Conservation (phyloP, 2,113 vertebrate genomes). For the Campylorhamphus procurvoides region DNA sequence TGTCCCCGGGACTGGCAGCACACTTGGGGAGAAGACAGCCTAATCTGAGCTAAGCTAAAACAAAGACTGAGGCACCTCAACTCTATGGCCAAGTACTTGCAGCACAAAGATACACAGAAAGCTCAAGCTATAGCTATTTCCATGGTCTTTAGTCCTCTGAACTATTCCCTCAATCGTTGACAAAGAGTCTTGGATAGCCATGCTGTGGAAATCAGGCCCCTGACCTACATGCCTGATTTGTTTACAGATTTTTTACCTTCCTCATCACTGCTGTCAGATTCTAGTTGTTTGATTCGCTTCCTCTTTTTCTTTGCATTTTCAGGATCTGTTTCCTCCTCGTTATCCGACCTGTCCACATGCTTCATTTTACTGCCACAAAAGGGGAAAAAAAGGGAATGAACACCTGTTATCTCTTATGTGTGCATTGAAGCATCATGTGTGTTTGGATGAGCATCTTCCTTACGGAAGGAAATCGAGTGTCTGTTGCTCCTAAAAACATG, state of each 20-base stretch:
- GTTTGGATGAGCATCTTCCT: not conserved
- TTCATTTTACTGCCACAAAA: slow-evolving; percentile 77
- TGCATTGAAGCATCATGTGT: rapidly evolving
- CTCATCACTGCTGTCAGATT: slow-evolving; percentile 91
- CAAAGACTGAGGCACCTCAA: not conserved
- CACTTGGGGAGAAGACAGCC: not conserved
- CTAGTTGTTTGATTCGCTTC: slow-evolving; percentile 84
- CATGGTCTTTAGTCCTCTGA: not conserved
- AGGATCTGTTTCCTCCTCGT: slow-evolving; percentile 81
- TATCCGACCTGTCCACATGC: slow-evolving; percentile 75
- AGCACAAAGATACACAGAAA: not conserved
- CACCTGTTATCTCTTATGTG: rapidly evolving
- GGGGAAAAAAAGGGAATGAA: not conserved
- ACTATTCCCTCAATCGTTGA: not conserved
- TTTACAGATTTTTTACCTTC: slow-evolving; percentile 77
- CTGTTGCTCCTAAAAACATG: not conserved
- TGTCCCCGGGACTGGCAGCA: not conserved
- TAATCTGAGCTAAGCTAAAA: not conserved
- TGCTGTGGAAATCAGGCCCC: not conserved
- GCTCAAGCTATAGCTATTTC: not conserved
- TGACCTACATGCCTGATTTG: not conserved
- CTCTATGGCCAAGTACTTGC: not conserved
- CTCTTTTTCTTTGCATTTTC: slow-evolving; percentile 83
- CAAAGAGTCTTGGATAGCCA: not conserved
- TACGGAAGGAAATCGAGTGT: not conserved